Percentiles rank a stretch among this genome's conserved stretches.
Conservation (phyloP, 1,140 invertebrate genomes). For the Zophobas morio region DNA sequence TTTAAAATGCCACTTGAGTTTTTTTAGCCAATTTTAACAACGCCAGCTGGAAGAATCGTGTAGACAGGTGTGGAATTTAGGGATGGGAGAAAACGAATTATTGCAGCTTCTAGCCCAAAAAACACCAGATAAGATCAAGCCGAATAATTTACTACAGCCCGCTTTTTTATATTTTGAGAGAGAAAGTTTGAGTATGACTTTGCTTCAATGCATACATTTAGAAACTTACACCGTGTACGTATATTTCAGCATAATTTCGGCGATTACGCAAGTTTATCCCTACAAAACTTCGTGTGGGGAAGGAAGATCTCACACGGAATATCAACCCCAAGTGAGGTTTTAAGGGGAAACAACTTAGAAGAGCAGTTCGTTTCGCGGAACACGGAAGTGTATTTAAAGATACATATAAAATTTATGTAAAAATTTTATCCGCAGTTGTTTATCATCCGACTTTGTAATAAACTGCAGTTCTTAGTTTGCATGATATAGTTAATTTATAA, state of each 20-base stretch:
- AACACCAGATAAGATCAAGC: conserved; percentile 19
- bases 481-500: no score
- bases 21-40: background rate
- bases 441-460: no score
- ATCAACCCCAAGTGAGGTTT: conserved; percentile 18
- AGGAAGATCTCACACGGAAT: conserved; percentile 32
- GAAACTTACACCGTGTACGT: background rate
- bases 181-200: conserved; percentile 14
- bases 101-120: background rate
- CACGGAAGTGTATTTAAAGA: background rate
- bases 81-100: background rate
- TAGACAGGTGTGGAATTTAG: conserved; percentile 22
- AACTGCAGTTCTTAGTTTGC: no score
- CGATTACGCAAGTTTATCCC: conserved; percentile 33
- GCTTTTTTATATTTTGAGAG: conserved; percentile 3
- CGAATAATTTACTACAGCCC: background rate
- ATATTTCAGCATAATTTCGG: conserved; percentile 24
- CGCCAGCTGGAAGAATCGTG: conserved; percentile 20
- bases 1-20: background rate
- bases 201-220: background rate
- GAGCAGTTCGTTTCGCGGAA: background rate
- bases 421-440: background rate
- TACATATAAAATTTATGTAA: background rate
- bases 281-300: conserved; percentile 13
- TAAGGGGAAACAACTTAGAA: conserved; percentile 18